Percentiles rank a stretch among this genome's conserved stretches.
phyloP scores from a whole-genome alignment of 1,140 invertebrate species.

The Drosophila nikananu region DNA sequence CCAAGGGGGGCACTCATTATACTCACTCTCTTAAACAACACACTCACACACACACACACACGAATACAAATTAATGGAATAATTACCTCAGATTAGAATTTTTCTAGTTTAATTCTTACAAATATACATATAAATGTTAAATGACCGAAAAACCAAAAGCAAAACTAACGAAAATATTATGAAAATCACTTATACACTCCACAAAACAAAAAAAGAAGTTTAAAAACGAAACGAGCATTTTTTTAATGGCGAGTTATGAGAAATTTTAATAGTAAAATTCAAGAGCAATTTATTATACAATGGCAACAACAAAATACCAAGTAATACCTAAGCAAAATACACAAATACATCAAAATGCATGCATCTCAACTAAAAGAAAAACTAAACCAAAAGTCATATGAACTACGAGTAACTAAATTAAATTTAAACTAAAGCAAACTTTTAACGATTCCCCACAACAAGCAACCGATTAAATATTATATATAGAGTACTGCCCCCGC shows the following conservation, averaged over 20 bases:
- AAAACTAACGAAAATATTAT: conserved; percentile 50
- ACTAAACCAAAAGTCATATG: conserved; percentile 38
- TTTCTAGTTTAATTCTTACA: conserved; percentile 84
- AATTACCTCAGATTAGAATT: conserved; percentile 84
- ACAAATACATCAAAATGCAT: conserved; percentile 65
- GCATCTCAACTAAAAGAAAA: conserved; percentile 36
- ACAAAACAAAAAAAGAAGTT: conserved; percentile 38
- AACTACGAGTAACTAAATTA: conserved; percentile 40
- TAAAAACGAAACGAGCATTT: conserved; percentile 51
- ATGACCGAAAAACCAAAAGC: conserved; percentile 32
- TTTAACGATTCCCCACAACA: conserved; percentile 54
- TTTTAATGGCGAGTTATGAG: conserved; percentile 65
- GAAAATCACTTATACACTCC: conserved; percentile 48
- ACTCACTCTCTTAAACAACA: conserved; percentile 51
- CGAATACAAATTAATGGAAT: conserved; percentile 83
- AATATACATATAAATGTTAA: conserved; percentile 79
- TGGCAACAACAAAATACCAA: conserved; percentile 40
- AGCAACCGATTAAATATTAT: conserved; percentile 34
- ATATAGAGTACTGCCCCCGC: conserved; percentile 30
- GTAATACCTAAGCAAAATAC: conserved; percentile 40
- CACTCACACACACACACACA: conserved; percentile 41
- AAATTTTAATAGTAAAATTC: conserved; percentile 82
- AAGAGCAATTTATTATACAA: conserved; percentile 78
- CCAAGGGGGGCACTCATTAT: conserved; percentile 34
- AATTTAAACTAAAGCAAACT: conserved; percentile 42